A percentile compares a stretch with the other conserved stretches of the same genome.
Conservation (phyloP, 2,888 invertebrate species). For the Scrobipalpa atriplicella region DNA sequence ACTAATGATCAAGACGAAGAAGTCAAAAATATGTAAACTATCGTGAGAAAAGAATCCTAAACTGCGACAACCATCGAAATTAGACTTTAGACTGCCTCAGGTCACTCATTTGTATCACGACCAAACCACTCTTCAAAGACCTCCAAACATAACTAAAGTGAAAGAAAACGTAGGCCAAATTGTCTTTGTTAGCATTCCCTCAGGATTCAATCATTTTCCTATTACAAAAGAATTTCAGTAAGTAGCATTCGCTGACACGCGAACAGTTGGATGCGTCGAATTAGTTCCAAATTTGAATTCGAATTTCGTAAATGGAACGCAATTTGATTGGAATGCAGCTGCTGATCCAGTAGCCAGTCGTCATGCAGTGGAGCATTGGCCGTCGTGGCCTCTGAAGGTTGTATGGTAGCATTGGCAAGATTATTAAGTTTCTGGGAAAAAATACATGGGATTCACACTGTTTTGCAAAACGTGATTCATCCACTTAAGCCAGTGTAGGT, state of each 20-base stretch:
- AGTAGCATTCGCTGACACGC: conserved; percentile 59
- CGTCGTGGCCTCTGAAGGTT: conserved; percentile 27
- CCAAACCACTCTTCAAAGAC: conserved; percentile 29
- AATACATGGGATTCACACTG: not conserved
- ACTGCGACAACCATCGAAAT: conserved; percentile 50
- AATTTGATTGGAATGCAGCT: conserved; percentile 60
- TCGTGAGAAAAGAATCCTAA: conserved; percentile 60
- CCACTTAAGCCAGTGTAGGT: not conserved
- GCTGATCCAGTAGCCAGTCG: conserved; percentile 46
- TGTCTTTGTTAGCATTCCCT: conserved; percentile 11
- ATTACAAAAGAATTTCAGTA: conserved; percentile 61
- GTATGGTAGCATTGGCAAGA: not conserved
- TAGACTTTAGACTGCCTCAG: conserved; percentile 39
- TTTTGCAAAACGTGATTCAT: not conserved
- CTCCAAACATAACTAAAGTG: not conserved
- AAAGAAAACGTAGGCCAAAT: not conserved
- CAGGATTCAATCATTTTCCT: conserved; percentile 30
- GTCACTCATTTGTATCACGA: conserved; percentile 38
- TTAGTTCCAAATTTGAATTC: conserved; percentile 52
- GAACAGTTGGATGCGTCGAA: conserved; percentile 33
- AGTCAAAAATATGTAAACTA: conserved; percentile 40
- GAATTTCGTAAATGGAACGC: conserved; percentile 40
- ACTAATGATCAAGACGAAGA: conserved; percentile 32
- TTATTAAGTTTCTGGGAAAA: conserved; percentile 4
- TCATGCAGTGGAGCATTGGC: conserved; percentile 34